A percentile compares a stretch with the other conserved stretches of the same genome.
Evolutionary conservation across 2,113 vertebrate species (phyloP).

Genomic region (Galbula dea): DNA sequence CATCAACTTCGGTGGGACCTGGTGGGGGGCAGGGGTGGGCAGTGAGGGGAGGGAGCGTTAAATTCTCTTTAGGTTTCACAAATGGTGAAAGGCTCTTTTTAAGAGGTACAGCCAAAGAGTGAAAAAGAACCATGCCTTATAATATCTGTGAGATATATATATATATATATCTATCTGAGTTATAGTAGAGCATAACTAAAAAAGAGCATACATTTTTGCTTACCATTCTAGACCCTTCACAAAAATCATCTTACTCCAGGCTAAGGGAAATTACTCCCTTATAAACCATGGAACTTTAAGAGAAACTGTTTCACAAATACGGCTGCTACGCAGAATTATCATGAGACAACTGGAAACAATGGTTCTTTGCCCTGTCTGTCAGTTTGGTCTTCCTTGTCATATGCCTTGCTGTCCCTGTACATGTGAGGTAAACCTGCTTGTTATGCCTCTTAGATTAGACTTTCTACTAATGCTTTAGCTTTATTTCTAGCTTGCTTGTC

Average conservation of each 20-base stretch:
- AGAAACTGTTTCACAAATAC: background rate
- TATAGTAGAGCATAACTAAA: background rate
- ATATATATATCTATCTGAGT: no score
- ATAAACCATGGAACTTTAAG: background rate
- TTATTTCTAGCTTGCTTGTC: background rate
- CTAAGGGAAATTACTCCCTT: background rate
- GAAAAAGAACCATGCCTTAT: background rate
- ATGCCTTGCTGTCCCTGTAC: background rate
- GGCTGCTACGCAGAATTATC: background rate
- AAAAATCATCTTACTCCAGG: background rate
- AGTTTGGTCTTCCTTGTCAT: background rate
- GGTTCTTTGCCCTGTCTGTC: background rate
- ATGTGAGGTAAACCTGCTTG: background rate
- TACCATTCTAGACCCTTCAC: background rate
- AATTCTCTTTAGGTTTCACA: background rate
- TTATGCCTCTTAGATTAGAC: background rate
- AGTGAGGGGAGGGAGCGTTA: background rate
- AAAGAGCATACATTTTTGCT: background rate
- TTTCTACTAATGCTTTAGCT: background rate
- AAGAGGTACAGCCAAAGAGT: background rate
- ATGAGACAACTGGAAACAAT: fast-evolving
- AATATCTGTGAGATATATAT: background rate
- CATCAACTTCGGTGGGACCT: background rate
- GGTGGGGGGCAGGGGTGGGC: no score
- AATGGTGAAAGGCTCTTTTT: background rate